These are phyloP conservation scores for Excalfactoria chinensis DNA, from an alignment of 2,113 vertebrate genomes.

Conservation along the genomic window DNA sequence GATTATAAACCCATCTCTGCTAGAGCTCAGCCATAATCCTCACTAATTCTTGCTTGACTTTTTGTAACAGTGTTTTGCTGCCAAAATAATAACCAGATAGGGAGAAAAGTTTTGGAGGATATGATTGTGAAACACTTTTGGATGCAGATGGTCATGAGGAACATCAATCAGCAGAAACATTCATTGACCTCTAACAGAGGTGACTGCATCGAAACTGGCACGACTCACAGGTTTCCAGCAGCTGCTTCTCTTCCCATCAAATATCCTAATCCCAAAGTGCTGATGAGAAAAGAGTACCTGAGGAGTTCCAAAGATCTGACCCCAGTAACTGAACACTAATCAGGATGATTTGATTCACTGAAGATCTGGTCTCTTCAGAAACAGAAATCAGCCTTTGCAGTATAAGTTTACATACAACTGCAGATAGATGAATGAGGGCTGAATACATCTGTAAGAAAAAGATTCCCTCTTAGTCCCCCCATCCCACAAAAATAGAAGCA, in stretches of 20 bases:
- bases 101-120: background rate
- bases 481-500: background rate
- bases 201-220: background rate
- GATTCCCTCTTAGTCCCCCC: background rate
- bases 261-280: background rate
- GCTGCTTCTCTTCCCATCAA: background rate
- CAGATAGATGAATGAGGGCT: background rate
- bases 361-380: background rate
- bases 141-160: background rate
- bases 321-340: background rate
- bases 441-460: background rate
- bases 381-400: background rate
- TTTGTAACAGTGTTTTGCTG: background rate
- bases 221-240: background rate
- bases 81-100: background rate
- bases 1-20: slow-evolving; percentile 7
- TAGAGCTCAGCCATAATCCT: background rate
- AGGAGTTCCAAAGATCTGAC: background rate
- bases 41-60: slow-evolving; percentile 20
- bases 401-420: background rate
- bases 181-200: background rate
- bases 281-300: background rate
- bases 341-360: background rate
- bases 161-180: background rate
- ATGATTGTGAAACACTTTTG: background rate